A percentile compares a stretch with the other conserved stretches of the same genome.
These are phyloP conservation scores for Archaeoteleia sp. DNA, from an alignment of 2,888 invertebrate genomes.

Conservation along the genomic window DNA sequence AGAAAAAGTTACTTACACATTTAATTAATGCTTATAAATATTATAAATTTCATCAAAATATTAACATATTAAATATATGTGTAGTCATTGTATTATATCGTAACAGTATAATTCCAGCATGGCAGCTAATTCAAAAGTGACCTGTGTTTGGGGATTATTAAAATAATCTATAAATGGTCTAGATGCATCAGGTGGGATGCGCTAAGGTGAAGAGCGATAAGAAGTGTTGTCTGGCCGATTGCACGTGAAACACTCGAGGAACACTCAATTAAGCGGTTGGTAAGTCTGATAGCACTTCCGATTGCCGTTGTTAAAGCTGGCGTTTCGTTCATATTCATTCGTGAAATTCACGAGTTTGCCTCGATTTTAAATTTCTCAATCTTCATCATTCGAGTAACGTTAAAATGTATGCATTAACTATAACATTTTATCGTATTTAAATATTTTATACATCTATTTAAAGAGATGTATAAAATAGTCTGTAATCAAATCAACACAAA, in stretches of 20 bases:
- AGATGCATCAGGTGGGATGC: conserved; percentile 47
- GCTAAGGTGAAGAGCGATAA: conserved; percentile 38
- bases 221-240: conserved; percentile 43
- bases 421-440: no score
- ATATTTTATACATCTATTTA: no score
- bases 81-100: no score
- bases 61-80: no score
- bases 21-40: no score
- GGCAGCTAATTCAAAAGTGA: no score
- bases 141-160: no score
- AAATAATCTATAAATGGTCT: conserved; percentile 29
- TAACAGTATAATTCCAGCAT: no score
- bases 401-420: no score
- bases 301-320: conserved; percentile 11
- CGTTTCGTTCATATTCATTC: conserved; percentile 39
- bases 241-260: conserved; percentile 51
- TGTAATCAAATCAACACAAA: conserved; percentile 6
- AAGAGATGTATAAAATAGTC: neutral
- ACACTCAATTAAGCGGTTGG: conserved; percentile 60
- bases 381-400: neutral
- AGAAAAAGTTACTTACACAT: no score
- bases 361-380: conserved; percentile 1
- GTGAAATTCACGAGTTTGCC: conserved; percentile 4
- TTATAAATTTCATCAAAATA: no score
- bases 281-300: conserved; percentile 43